Conservation (phyloP, 1,140 invertebrate genomes). For the Battus philenor region DNA sequence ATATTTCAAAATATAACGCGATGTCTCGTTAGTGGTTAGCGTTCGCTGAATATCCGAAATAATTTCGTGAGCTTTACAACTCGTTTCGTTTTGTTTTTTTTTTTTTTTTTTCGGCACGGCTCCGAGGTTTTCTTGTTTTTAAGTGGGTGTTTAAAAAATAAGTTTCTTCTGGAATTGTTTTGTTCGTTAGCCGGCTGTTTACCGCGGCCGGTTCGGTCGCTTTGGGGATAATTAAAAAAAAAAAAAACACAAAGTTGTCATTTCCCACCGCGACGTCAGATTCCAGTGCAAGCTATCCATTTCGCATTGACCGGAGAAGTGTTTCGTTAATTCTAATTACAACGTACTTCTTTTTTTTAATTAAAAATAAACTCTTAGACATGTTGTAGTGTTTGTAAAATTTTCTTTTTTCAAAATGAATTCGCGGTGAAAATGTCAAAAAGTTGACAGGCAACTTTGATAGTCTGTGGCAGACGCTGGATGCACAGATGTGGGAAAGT, state of each 20-base stretch:
- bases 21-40: conserved; percentile 64
- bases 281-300: not conserved
- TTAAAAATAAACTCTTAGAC: too few relatives aligned
- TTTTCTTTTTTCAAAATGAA: too few relatives aligned
- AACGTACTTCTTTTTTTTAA: too few relatives aligned
- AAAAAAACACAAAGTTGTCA: not conserved
- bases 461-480: too few relatives aligned
- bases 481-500: too few relatives aligned
- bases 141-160: conserved; percentile 42
- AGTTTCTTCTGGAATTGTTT: conserved; percentile 40
- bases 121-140: conserved; percentile 42
- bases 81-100: conserved; percentile 40
- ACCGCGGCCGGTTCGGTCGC: conserved; percentile 10
- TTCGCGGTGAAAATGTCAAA: too few relatives aligned
- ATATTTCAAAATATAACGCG: conserved; percentile 61
- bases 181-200: conserved; percentile 23
- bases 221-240: conserved; percentile 13
- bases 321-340: conserved; percentile 6
- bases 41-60: conserved; percentile 66
- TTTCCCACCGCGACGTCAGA: conserved; percentile 5
- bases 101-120: conserved; percentile 16
- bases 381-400: too few relatives aligned
- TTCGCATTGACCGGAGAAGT: conserved; percentile 1
- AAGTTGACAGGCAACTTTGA: too few relatives aligned
- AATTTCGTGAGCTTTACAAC: conserved; percentile 46